Percentiles rank a stretch among this genome's conserved stretches.
Conservation (phyloP, 2,797 vertebrate genomes). For the Crenichthys baileyi region DNA sequence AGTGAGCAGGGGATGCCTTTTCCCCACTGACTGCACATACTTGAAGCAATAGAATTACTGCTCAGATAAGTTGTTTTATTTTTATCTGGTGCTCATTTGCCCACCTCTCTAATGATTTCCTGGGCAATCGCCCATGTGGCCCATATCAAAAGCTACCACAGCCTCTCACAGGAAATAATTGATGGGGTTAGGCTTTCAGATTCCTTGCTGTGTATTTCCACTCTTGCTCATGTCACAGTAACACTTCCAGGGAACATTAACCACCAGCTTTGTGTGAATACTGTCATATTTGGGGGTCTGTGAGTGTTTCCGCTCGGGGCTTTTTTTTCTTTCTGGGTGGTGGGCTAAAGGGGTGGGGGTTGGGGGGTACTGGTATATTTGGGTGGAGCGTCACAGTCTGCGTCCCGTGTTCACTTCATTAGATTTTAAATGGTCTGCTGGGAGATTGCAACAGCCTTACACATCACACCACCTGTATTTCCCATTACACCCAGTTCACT, state of each 20-base stretch:
- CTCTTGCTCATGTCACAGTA: conserved; percentile 42
- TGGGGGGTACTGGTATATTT: conserved; percentile 24
- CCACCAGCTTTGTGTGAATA: conserved; percentile 44
- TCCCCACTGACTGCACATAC: no score
- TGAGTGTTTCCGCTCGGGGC: conserved; percentile 50
- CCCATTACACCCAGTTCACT: conserved; percentile 74
- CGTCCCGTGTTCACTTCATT: conserved; percentile 85
- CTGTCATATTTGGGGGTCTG: conserved; percentile 40
- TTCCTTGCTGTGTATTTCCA: conserved; percentile 72
- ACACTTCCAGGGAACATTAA: conserved; percentile 63
- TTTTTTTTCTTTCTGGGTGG: conserved; percentile 45
- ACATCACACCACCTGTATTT: conserved; percentile 82
- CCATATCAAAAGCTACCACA: background rate
- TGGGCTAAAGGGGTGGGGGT: conserved; percentile 1
- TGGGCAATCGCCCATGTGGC: background rate
- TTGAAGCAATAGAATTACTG: background rate
- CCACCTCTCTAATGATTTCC: background rate
- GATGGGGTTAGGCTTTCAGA: conserved; percentile 65
- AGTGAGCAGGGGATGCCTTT: no score
- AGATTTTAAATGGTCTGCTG: conserved; percentile 78
- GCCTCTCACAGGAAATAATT: conserved; percentile 47
- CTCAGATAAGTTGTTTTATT: background rate
- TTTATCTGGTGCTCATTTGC: background rate
- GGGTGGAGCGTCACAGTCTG: conserved; percentile 80
- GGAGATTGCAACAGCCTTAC: conserved; percentile 78